Conservation (phyloP, 2,888 invertebrate species). For the Chaetogeoica ovagalla region DNA sequence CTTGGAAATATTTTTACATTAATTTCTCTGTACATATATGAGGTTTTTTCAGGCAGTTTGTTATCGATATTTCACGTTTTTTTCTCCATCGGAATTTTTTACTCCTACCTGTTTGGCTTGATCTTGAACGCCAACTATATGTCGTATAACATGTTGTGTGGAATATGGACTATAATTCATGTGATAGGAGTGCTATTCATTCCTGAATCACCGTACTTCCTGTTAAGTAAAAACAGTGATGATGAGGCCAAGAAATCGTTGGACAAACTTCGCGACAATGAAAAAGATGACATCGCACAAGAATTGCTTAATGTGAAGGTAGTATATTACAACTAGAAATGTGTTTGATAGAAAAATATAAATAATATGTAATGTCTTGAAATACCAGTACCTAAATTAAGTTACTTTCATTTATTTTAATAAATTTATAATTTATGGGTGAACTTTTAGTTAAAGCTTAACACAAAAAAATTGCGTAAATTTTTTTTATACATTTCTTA, state of each 20-base stretch:
- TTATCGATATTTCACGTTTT: constrained; percentile 80
- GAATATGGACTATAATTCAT: constrained; percentile 69
- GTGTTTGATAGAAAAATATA: too few species aligned
- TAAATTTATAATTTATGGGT: too few species aligned
- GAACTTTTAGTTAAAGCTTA: too few species aligned
- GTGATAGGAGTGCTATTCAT: constrained; percentile 70
- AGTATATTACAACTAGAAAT: background rate
- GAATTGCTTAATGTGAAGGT: background rate
- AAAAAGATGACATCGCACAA: constrained; percentile 59
- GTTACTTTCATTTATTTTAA: too few species aligned
- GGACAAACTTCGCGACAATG: constrained; percentile 69
- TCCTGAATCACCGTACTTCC: constrained; percentile 74
- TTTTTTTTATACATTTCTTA: too few species aligned
- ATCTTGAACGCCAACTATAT: constrained; percentile 67
- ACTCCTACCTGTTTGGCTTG: constrained; percentile 75
- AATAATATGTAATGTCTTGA: too few species aligned
- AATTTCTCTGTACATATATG: too few species aligned
- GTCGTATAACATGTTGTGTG: constrained; percentile 69
- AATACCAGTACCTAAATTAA: too few species aligned
- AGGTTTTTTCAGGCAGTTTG: constrained; percentile 61
- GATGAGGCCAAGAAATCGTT: constrained; percentile 68
- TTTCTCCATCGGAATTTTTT: constrained; percentile 76
- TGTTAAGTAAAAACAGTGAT: constrained; percentile 64
- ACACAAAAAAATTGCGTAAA: too few species aligned
- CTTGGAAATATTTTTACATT: too few species aligned